A percentile compares a stretch with the other conserved stretches of the same genome.
Evolutionary conservation across 2,113 vertebrate genomes (phyloP).

Genomic region (Capreolus pygargus): DNA sequence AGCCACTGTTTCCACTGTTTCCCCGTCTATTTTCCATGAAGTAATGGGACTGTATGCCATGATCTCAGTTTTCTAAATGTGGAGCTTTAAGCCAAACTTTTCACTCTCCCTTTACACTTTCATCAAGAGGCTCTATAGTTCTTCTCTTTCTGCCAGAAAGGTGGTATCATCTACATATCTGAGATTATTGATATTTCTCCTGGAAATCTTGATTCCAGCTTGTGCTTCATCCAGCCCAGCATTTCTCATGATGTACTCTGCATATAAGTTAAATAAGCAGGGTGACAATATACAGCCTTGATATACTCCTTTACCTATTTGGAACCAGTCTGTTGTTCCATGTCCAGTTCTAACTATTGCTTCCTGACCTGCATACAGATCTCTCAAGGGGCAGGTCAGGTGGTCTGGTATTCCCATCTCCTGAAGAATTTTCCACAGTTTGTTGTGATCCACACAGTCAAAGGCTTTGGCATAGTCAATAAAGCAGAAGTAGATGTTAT

Average conservation of each 20-base stretch:
- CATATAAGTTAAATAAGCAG: neutral
- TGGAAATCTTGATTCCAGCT: neutral
- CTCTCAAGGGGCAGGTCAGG: neutral
- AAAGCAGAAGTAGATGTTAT: neutral
- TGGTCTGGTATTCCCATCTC: neutral
- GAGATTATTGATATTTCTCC: neutral
- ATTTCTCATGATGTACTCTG: neutral
- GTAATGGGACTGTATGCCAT: neutral
- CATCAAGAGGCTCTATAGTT: neutral
- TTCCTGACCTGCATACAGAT: neutral
- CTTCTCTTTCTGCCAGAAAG: neutral
- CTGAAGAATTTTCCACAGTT: neutral
- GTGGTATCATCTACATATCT: neutral
- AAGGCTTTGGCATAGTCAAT: neutral
- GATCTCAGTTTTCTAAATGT: neutral
- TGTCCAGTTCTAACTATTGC: neutral
- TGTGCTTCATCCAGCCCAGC: neutral
- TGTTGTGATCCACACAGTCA: neutral
- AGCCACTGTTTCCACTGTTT: neutral
- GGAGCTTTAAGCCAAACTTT: neutral
- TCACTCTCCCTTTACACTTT: neutral
- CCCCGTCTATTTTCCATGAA: neutral
- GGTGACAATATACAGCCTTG: neutral
- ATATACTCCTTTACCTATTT: neutral
- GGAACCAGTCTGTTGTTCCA: neutral